These are phyloP conservation scores for Amblyornis subalaris DNA, from an alignment of 2,113 vertebrate genomes.

Conservation along the genomic window DNA sequence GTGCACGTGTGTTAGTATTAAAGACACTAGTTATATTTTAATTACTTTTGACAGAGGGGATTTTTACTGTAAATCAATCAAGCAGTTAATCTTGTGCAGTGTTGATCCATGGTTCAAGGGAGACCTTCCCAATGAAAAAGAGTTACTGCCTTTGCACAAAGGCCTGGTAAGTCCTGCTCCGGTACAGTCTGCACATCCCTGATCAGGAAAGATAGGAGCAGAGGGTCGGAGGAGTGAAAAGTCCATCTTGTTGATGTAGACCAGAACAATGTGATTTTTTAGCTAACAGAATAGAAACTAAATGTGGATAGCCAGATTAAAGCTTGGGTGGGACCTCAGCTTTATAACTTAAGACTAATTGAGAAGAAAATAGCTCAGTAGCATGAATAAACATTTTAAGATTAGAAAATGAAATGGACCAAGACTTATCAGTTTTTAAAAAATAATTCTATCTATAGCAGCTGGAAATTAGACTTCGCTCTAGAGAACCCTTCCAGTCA, in stretches of 20 bases:
- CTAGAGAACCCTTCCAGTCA: background rate
- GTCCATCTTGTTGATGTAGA: no score
- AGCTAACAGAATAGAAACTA: background rate
- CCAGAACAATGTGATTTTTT: background rate
- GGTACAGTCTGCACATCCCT: background rate
- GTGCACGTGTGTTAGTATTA: background rate
- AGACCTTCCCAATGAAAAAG: background rate
- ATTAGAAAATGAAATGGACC: background rate
- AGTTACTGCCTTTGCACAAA: background rate
- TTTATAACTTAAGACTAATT: background rate
- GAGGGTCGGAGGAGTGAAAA: background rate
- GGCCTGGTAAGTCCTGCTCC: background rate
- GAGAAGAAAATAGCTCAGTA: background rate
- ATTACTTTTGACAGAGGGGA: background rate
- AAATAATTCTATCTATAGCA: background rate
- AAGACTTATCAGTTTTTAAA: background rate
- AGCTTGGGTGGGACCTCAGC: background rate
- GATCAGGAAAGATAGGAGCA: background rate
- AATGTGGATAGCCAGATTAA: background rate
- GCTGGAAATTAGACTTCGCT: background rate
- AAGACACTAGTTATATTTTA: background rate
- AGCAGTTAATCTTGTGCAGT: background rate
- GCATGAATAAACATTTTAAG: background rate
- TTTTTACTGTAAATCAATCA: background rate
- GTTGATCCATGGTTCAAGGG: background rate